Evolutionary conservation across 2,888 invertebrate species (phyloP), one percentile per base, ranked within the genome.

Genomic region (Lottia gigantea): DNA sequence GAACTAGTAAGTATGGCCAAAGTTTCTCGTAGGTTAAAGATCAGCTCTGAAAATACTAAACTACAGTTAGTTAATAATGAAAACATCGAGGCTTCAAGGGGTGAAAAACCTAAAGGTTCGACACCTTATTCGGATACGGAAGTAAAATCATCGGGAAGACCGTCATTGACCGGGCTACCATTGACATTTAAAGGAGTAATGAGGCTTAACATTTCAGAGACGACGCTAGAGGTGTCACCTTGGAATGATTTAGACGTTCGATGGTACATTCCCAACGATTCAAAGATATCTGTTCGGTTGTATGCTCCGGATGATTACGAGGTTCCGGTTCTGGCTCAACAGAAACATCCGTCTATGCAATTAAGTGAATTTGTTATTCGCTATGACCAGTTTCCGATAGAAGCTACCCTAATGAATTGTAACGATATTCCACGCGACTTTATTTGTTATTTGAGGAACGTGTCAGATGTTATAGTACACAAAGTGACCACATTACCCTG

Each of bases 1-100:
- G 80, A 84, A 70, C 75, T 84, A 26, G 70, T 83, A 11, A 77
- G 79, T 15, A 71, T 81, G n/a, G 82, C 82, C 12, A 72, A 72
- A 25, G 79, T 81, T 14, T 76, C 79, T 47, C 76, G 83, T 70
- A 80, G 79, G 61, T 73, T 84, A 12, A 78, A 74, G 62, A 66
- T 82, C 61, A 78, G 78, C n/a, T 68, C 67, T 19, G 79, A 78
- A 40, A 40, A 40, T 40, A 40, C 40, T 8, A 40, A 40, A 11
- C 40, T 40, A 40, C 40, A 40, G 40, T 40, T 40, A 11, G 11
- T 40, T 8, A 40, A 11, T 40, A 40, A 40, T 40, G 40, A 40
- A 1, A 40, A 40, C 63, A 19, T 25, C 2, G 16, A 61, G 62
- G 19, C 40, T 62, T n/a, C 19, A 46, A 68, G 46, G 12, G 46